These are phyloP conservation scores for Zaprionus gabonicus DNA, from an alignment of 1,140 invertebrate genomes.

Conservation along the genomic window DNA sequence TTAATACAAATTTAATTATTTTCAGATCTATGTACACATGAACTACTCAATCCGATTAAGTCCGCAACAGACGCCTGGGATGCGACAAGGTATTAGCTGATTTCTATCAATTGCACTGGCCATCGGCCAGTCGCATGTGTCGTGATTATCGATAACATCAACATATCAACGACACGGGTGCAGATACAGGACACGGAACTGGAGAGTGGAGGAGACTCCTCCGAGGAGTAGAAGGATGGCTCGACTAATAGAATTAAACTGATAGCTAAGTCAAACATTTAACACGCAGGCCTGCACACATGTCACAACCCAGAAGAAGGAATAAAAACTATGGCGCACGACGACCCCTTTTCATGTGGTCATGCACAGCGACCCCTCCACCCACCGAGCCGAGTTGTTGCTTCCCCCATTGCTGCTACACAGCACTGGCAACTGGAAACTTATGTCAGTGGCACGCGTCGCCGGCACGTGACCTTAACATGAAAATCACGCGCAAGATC, in stretches of 20 bases:
- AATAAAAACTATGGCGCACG: not conserved
- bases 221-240: constrained; percentile 5
- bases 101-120: not conserved
- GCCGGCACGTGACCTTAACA: constrained; percentile 75
- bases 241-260: constrained; percentile 78
- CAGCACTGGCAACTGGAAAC: constrained; percentile 63
- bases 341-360: constrained; percentile 59
- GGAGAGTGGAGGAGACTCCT: not conserved
- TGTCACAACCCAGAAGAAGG: constrained; percentile 37
- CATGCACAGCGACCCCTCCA: constrained; percentile 25
- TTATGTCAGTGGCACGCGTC: constrained; percentile 78
- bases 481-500: constrained; percentile 80
- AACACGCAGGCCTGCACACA: constrained; percentile 54
- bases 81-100: not conserved
- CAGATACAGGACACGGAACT: constrained; percentile 19
- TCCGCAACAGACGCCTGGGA: not conserved
- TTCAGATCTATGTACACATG: not conserved
- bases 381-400: not conserved
- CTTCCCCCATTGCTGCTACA: constrained; percentile 15
- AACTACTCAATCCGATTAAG: not conserved
- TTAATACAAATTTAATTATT: not conserved
- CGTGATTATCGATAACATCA: constrained; percentile 40
- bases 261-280: constrained; percentile 75
- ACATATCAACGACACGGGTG: constrained; percentile 43
- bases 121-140: not conserved